Evolutionary conservation across 2,113 vertebrate species (phyloP).

Genomic region (Sander vitreus): DNA sequence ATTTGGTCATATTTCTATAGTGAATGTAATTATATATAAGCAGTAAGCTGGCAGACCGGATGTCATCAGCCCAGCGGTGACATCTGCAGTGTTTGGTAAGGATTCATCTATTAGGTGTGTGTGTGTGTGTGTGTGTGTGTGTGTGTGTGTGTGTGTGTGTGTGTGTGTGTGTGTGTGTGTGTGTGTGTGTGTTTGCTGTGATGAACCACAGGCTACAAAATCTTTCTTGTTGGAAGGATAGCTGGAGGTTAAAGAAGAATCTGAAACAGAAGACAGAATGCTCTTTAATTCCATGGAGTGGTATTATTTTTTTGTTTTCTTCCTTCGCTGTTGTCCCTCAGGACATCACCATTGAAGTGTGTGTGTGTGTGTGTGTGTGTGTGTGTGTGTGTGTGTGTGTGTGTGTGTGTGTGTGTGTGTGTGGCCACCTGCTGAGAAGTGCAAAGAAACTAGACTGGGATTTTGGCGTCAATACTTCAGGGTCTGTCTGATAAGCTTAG

Average conservation of each 20-base stretch:
- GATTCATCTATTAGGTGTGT: constrained; percentile 43
- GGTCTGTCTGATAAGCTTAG: constrained; percentile 77
- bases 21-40: constrained; percentile 53
- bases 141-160: constrained; percentile 29
- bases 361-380: constrained; percentile 11
- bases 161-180: constrained; percentile 24
- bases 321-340: constrained; percentile 47
- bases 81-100: constrained; percentile 40
- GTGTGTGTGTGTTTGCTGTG: constrained; percentile 45
- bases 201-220: constrained; percentile 69
- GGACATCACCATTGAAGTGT: constrained; percentile 51
- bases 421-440: constrained; percentile 76
- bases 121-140: constrained; percentile 20
- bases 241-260: constrained; percentile 64
- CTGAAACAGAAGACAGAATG: constrained; percentile 57
- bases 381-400: constrained; percentile 8
- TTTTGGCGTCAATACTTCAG: constrained; percentile 76
- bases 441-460: constrained; percentile 67
- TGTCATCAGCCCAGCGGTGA: constrained; percentile 55
- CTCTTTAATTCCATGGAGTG: constrained; percentile 68
- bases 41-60: constrained; percentile 26
- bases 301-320: constrained; percentile 53
- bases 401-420: constrained; percentile 32
- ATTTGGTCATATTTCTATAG: neutral
- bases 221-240: constrained; percentile 63